Conservation (phyloP, 2,797 vertebrate genomes). For the Babyrousa celebensis region DNA sequence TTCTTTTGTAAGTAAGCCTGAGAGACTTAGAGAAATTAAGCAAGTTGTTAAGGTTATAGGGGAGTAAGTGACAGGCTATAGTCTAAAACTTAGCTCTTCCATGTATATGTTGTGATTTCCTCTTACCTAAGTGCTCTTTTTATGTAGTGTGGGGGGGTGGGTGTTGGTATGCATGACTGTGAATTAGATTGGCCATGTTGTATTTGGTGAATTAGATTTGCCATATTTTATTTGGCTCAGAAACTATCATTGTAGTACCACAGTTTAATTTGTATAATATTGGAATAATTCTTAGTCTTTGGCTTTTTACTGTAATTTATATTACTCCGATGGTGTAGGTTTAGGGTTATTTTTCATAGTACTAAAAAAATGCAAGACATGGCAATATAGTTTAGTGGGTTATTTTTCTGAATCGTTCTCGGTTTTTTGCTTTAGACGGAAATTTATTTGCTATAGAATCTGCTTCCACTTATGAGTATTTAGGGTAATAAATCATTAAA, state of each 20-base stretch:
- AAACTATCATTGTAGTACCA: neutral
- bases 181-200: constrained; percentile 46
- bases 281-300: constrained; percentile 23
- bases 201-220: constrained; percentile 32
- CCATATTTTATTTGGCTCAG: constrained; percentile 46
- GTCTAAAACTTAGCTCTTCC: neutral
- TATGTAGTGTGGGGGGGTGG: neutral
- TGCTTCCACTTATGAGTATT: neutral
- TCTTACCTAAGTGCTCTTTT: neutral
- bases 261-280: constrained; percentile 47
- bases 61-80: neutral
- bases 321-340: neutral
- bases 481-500: neutral
- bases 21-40: constrained; percentile 3
- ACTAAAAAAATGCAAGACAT: neutral
- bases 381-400: neutral
- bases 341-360: constrained; percentile 18
- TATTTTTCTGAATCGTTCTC: neutral
- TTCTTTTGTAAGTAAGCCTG: neutral
- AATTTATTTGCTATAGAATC: constrained; percentile 31
- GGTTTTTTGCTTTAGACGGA: neutral
- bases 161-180: neutral
- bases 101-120: neutral
- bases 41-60: neutral
- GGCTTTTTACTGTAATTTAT: neutral